phyloP scores from a whole-genome alignment of 2,888 invertebrate genomes.

The Synanthedon formicaeformis region DNA sequence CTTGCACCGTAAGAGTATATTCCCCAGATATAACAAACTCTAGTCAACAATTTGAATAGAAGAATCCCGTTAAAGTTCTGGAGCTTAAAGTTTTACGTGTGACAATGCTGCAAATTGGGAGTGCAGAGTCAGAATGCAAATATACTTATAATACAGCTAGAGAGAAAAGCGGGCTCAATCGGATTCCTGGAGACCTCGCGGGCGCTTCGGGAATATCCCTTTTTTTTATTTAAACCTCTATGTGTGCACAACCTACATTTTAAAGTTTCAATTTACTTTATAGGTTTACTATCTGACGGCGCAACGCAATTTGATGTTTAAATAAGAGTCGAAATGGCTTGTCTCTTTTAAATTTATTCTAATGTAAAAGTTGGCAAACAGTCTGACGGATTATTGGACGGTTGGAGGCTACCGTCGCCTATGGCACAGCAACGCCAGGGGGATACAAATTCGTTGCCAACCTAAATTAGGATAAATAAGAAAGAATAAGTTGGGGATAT shows the following conservation, averaged over 20 bases:
- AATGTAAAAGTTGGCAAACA: no score
- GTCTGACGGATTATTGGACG: no score
- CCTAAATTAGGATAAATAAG: no score
- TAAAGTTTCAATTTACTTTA: constrained; percentile 11
- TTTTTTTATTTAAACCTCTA: constrained; percentile 8
- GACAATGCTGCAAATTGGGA: constrained; percentile 34
- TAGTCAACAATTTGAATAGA: neutral
- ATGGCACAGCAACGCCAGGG: no score
- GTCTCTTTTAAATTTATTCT: no score
- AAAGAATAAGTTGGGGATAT: no score
- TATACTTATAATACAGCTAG: constrained; percentile 12
- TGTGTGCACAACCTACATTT: constrained; percentile 6
- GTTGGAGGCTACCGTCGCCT: no score
- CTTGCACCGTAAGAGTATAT: neutral
- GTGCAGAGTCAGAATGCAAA: constrained; percentile 36
- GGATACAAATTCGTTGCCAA: no score
- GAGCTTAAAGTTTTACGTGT: neutral
- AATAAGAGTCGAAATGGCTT: no score
- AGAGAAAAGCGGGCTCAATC: constrained; percentile 25
- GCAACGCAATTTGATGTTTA: no score
- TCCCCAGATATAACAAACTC: neutral
- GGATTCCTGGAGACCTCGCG: constrained; percentile 11
- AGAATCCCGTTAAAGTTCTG: neutral
- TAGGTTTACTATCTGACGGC: neutral
- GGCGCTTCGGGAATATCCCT: constrained; percentile 8